Evolutionary conservation across 2,113 vertebrate species (phyloP).

Genomic region (Sciurus niger): DNA sequence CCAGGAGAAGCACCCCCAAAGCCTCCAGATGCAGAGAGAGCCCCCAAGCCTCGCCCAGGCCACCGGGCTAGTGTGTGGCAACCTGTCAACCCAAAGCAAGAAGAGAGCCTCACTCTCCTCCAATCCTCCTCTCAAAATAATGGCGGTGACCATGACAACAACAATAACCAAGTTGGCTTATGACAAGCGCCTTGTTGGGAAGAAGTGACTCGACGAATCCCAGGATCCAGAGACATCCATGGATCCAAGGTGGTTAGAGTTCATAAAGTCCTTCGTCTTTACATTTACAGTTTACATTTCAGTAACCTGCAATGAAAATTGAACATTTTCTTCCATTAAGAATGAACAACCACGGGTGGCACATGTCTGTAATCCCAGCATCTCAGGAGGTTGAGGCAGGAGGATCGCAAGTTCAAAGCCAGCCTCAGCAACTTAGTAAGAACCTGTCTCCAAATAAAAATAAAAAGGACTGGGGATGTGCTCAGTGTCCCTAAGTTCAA

Average conservation of each 20-base stretch:
- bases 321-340: neutral
- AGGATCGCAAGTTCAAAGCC: neutral
- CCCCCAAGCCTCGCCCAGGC: neutral
- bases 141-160: neutral
- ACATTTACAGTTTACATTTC: neutral
- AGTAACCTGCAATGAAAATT: neutral
- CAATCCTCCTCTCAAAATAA: neutral
- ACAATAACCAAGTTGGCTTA: neutral
- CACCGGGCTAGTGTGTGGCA: neutral
- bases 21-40: neutral
- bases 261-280: neutral
- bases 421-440: neutral
- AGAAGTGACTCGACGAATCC: neutral
- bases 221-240: neutral
- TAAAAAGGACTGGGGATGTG: neutral
- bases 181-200: neutral
- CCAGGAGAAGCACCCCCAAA: neutral
- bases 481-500: neutral
- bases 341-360: neutral
- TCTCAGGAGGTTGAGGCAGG: neutral
- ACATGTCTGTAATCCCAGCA: neutral
- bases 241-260: neutral
- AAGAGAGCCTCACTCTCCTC: neutral
- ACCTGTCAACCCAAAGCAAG: neutral
- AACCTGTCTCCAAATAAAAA: neutral